Evolutionary conservation across 2,888 invertebrate species (phyloP), one percentile per base, ranked within the genome.

Genomic region (Octodonta nipae): DNA sequence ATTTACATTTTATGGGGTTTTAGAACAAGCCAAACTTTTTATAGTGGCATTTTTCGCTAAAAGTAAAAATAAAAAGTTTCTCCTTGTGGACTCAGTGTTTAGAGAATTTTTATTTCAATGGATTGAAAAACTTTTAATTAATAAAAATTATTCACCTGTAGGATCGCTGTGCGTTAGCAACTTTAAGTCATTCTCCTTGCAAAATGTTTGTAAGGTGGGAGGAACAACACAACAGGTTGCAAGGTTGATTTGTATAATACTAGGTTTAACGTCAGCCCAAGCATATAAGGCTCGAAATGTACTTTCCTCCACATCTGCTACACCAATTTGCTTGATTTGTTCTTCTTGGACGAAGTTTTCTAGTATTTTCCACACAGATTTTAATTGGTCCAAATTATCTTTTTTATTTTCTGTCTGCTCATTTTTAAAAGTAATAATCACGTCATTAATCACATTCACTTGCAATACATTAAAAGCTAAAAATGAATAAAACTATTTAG

Each of bases 121-220:
- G n/a, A n/a, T n/a, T n/a, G n/a, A n/a, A n/a, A n/a, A n/a, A n/a
- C n/a, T n/a, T n/a, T n/a, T n/a, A n/a, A n/a, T n/a, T n/a, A n/a
- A n/a, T n/a, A n/a, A n/a, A n/a, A n/a, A n/a, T n/a, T n/a, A n/a
- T n/a, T n/a, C n/a, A 88, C 88, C 82, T 54, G 75, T 75, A 1
- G 92, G 88, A 62, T 98, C 96, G 51, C 85, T 89, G 58, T 98
- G 96, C 0, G 95, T 96, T 13, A 96, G 68, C 22, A 98, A 65
- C 56, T 92, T 91, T 38, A 98, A 81, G 51, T 88, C 86, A 50
- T 92, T 78, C 43, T 83, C 78, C 48, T 84, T 82, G 40, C 95
- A 89, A 65, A 87, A 96, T 42, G 78, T 75, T 58, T 87, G 82
- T 43, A 96, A 68, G 2, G 84, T 76, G 2, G 87, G 83, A 13